Evolutionary conservation across 2,113 vertebrate species (phyloP).

Genomic region (Scytalopus superciliaris): DNA sequence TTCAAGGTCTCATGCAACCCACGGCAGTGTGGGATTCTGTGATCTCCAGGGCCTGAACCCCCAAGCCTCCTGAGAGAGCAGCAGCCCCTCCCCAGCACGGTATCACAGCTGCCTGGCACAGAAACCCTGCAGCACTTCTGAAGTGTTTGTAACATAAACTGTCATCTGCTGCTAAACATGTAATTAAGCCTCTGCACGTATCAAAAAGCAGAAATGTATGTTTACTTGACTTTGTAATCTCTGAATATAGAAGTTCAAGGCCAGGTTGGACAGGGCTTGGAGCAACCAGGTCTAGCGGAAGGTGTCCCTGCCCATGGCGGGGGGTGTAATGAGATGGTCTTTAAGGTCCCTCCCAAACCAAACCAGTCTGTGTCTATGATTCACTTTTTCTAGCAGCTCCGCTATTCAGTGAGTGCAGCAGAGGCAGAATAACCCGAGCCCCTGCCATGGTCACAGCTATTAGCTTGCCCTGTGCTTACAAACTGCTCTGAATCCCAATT

Average conservation of each 20-base stretch:
- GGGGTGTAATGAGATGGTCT: background rate
- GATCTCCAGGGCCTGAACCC: background rate
- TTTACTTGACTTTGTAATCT: background rate
- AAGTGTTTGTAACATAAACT: background rate
- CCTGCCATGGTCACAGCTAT: background rate
- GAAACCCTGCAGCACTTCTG: background rate
- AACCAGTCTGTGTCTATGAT: background rate
- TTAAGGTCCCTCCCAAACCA: background rate
- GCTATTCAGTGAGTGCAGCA: background rate
- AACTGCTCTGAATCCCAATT: background rate
- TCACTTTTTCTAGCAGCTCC: background rate
- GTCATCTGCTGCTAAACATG: conserved; percentile 3
- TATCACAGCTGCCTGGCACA: background rate
- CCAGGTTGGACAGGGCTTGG: background rate
- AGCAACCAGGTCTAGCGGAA: background rate
- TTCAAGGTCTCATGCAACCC: background rate
- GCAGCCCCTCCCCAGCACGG: background rate
- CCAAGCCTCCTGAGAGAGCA: accelerated
- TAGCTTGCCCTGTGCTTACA: background rate
- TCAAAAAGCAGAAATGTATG: background rate
- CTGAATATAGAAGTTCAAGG: background rate
- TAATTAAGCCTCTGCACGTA: background rate
- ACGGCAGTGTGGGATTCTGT: accelerated
- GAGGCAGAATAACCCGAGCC: background rate
- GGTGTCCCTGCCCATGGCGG: background rate